A percentile compares a stretch with the other conserved stretches of the same genome.
Evolutionary conservation across 2,888 invertebrate species (phyloP).

Genomic region (Pimpla rufipes): DNA sequence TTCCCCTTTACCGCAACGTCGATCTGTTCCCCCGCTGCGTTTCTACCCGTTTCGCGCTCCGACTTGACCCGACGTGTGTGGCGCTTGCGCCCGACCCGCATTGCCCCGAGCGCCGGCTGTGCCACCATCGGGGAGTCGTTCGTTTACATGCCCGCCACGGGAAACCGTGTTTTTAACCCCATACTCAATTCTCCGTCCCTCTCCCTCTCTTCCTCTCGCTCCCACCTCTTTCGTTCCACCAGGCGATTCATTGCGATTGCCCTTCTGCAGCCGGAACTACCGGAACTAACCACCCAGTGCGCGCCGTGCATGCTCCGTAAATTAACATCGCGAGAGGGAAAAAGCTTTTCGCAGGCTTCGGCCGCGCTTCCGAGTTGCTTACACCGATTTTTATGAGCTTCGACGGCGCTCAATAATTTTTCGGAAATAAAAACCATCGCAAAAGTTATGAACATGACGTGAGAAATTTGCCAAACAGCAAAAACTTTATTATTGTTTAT

Average conservation of each 20-base stretch:
- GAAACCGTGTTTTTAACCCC: slow-evolving; percentile 54
- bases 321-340: slow-evolving; percentile 35
- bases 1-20: slow-evolving; percentile 50
- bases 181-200: neutral
- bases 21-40: slow-evolving; percentile 64
- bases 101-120: slow-evolving; percentile 61
- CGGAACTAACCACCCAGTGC: slow-evolving; percentile 19
- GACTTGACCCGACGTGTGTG: slow-evolving; percentile 40
- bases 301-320: slow-evolving; percentile 47
- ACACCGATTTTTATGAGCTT: neutral
- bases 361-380: neutral
- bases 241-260: slow-evolving; percentile 73
- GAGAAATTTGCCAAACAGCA: no score
- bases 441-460: no score
- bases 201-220: slow-evolving; percentile 29
- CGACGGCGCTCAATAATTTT: neutral
- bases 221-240: slow-evolving; percentile 61
- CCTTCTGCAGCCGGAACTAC: slow-evolving; percentile 68
- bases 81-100: slow-evolving; percentile 50
- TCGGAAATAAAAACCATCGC: neutral
- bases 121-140: slow-evolving; percentile 69
- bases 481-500: no score
- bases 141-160: slow-evolving; percentile 69
- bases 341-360: slow-evolving; percentile 27
- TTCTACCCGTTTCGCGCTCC: slow-evolving; percentile 61